A percentile compares a stretch with the other conserved stretches of the same genome.
These are phyloP conservation scores for Erythrocercus mccallii DNA, from an alignment of 2,113 vertebrate species.

Conservation along the genomic window DNA sequence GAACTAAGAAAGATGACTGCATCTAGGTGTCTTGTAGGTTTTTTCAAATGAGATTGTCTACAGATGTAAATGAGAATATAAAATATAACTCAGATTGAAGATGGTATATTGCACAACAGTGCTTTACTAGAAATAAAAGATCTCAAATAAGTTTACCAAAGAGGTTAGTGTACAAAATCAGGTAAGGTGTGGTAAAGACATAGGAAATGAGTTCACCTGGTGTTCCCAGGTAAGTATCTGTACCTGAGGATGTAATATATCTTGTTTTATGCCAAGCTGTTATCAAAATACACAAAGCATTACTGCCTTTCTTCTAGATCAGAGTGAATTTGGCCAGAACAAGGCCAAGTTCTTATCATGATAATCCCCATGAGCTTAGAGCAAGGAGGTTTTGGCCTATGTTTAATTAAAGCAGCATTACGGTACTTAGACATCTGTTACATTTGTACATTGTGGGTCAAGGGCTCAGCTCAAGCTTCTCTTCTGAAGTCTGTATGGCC, in stretches of 20 bases:
- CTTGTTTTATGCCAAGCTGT: not conserved
- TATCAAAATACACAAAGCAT: not conserved
- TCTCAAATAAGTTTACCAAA: not conserved
- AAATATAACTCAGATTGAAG: not conserved
- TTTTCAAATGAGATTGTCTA: not conserved
- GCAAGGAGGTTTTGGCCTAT: conserved; percentile 20
- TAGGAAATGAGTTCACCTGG: not conserved
- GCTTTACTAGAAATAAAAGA: not conserved
- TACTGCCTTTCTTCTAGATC: not conserved
- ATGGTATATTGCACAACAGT: no score
- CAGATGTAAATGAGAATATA: not conserved
- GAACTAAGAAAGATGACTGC: conserved; percentile 7
- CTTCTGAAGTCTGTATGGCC: not conserved
- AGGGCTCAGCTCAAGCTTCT: not conserved
- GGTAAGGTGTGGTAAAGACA: not conserved
- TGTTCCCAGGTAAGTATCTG: not conserved
- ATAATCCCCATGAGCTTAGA: conserved; percentile 20
- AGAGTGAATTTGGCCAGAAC: not conserved
- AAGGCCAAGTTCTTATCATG: not conserved
- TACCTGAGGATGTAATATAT: not conserved
- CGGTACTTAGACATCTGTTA: conserved; percentile 56
- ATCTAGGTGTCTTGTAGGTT: not conserved
- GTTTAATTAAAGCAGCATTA: conserved; percentile 67
- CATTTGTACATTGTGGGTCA: conserved; percentile 28
- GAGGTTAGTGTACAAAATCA: not conserved